Evolutionary conservation across 2,797 vertebrate genomes (phyloP).

Genomic region (Peromyscus attwateri): DNA sequence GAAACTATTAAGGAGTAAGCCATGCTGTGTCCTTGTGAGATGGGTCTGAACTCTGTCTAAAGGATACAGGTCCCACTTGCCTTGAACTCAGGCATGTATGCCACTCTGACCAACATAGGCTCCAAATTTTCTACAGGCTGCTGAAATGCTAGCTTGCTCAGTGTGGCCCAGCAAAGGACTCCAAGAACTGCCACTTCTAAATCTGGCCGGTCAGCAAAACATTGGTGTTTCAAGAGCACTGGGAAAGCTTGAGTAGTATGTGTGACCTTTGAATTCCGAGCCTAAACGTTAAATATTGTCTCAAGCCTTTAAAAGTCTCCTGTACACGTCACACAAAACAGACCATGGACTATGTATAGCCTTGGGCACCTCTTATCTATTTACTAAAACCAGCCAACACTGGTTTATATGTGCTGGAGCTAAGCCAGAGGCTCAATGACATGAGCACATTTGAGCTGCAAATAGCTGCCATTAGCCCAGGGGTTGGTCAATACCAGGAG

Average conservation of each 20-base stretch:
- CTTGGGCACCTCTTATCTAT: not conserved
- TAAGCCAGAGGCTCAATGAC: not conserved
- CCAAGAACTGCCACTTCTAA: not conserved
- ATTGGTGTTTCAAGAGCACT: conserved; percentile 38
- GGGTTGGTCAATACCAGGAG: not conserved
- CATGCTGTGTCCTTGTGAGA: not conserved
- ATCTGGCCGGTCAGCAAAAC: not conserved
- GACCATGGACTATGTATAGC: not conserved
- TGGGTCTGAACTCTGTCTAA: not conserved
- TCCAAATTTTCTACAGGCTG: not conserved
- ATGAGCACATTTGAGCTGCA: not conserved
- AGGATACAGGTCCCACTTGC: not conserved
- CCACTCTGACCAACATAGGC: not conserved
- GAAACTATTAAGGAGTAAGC: not conserved
- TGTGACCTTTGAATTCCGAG: conserved; percentile 40
- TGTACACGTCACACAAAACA: conserved; percentile 17
- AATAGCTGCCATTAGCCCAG: not conserved
- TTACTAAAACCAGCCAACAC: not conserved
- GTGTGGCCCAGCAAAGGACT: not conserved
- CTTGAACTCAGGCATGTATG: not conserved
- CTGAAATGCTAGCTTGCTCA: not conserved
- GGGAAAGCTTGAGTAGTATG: conserved; percentile 6
- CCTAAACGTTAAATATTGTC: not conserved
- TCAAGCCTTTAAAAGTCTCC: not conserved
- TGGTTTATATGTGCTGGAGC: not conserved